These are phyloP conservation scores for Melanotaenia pygmaea DNA, from an alignment of 2,797 vertebrate species.

Conservation along the genomic window DNA sequence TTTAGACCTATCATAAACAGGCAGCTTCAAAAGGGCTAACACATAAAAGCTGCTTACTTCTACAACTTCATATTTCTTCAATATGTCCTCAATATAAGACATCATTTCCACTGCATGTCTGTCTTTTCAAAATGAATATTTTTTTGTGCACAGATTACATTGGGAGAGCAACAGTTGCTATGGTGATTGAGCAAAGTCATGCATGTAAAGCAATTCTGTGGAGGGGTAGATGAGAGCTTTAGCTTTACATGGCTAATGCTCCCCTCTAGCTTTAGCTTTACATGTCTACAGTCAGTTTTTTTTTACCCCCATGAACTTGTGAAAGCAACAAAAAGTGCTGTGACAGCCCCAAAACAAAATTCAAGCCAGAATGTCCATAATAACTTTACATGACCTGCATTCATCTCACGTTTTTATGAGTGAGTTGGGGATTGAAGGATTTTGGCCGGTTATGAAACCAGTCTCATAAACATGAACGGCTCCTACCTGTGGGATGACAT, in stretches of 20 bases:
- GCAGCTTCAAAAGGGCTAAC: background rate
- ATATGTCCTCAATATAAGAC: constrained; percentile 17
- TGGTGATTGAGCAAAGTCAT: constrained; percentile 80
- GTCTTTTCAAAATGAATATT: constrained; percentile 59
- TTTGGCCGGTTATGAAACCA: too few relatives aligned
- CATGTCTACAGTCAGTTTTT: constrained; percentile 34
- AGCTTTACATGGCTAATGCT: constrained; percentile 39
- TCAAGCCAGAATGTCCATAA: background rate
- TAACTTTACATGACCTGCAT: background rate
- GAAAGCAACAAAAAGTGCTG: constrained; percentile 6
- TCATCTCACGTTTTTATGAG: background rate
- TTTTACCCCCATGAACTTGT: constrained; percentile 1
- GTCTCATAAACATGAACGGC: too few relatives aligned
- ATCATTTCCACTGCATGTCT: constrained; percentile 41
- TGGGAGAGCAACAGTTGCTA: constrained; percentile 82
- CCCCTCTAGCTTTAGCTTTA: constrained; percentile 42
- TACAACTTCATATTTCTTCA: background rate
- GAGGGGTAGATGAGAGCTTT: constrained; percentile 62
- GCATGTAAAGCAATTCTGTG: constrained; percentile 69
- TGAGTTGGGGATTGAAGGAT: too few relatives aligned
- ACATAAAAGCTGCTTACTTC: constrained; percentile 29
- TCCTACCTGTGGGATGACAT: too few relatives aligned
- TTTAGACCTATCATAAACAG: background rate
- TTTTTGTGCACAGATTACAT: constrained; percentile 70
- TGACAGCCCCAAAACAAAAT: constrained; percentile 3